Evolutionary conservation across 1,140 invertebrate genomes (phyloP), one percentile per base, ranked within the genome.

Genomic region (Diplogasteroides magnus): DNA sequence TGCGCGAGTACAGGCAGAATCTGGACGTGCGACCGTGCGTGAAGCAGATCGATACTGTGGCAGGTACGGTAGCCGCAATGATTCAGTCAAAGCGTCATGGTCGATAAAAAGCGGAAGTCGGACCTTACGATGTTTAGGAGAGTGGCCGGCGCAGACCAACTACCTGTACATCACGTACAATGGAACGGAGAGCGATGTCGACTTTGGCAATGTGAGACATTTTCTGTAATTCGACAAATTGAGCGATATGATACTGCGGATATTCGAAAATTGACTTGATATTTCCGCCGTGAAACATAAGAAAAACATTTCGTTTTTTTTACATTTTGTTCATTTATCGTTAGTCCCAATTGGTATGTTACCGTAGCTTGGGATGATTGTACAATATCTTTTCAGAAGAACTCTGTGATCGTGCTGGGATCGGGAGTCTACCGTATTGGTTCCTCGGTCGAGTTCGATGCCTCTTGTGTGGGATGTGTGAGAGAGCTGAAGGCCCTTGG

Each of bases 401-500:
- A 77, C 66, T 64, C 68, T 55, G 82, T 85, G 31, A 85, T 88
- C 82, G 88, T 88, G 2, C 77, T 88, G 37, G 88, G 97, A 19
- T 98, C 95, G 23, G 97, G 97, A 1, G 97, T 98, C 0, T 99
- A 99, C 82, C 87, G 97, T 67, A 99, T 99, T 74, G 97, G 97
- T 2, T 96, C 93, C 78, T 97, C 94, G 1, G 97, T 99, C 0
- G 97, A 99, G 85, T 99, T 99, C 85, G 97, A 99, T 85, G 98
- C 94, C 91, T 99, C 96, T 84, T 94, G 95, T 56, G 96, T 98
- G 13, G 92, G 94, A 31, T 99, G 95, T 83, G 87, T 98, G 31
- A 86, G 90, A 67, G 93, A 98, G 84, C 83, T 99, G 19, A 87
- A 91, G 75, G 90, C 91, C 83, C 82, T 88, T 74, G 84, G 83